These are phyloP conservation scores for Pristiophorus japonicus DNA, from an alignment of 2,113 vertebrate species.

Conservation along the genomic window DNA sequence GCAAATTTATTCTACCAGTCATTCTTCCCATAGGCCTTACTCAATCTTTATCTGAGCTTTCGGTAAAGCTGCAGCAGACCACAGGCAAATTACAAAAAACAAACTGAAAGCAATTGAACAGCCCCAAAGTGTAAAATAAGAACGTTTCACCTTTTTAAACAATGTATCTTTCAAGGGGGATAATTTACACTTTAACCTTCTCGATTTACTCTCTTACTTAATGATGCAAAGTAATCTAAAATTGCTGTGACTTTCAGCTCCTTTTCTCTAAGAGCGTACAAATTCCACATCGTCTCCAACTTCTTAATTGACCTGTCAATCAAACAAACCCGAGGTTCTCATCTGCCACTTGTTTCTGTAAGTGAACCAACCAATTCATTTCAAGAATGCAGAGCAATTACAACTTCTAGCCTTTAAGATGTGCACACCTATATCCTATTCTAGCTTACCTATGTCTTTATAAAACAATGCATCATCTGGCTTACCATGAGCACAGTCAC, in stretches of 20 bases:
- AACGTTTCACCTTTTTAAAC: neutral
- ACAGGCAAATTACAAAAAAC: neutral
- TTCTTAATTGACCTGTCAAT: slow-evolving; percentile 22
- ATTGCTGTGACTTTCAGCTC: neutral
- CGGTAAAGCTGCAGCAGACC: neutral
- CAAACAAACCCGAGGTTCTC: neutral
- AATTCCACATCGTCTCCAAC: neutral
- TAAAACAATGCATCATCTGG: neutral
- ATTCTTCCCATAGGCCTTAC: neutral
- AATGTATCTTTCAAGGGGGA: neutral
- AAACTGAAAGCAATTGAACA: neutral
- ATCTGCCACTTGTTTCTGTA: neutral
- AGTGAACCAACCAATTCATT: neutral
- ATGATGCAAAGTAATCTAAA: neutral
- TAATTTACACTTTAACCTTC: neutral
- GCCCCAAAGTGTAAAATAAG: neutral
- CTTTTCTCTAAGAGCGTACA: neutral
- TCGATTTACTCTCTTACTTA: neutral
- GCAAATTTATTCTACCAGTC: neutral
- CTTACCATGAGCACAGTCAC: neutral
- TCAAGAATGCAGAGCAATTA: neutral
- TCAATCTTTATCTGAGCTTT: neutral
- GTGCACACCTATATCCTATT: neutral
- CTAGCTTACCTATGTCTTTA: neutral
- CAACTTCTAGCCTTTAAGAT: neutral